A percentile compares a stretch with the other conserved stretches of the same genome.
These are phyloP conservation scores for Siderastrea radians DNA, from an alignment of 92 coral and sea anemone species.

Conservation along the genomic window DNA sequence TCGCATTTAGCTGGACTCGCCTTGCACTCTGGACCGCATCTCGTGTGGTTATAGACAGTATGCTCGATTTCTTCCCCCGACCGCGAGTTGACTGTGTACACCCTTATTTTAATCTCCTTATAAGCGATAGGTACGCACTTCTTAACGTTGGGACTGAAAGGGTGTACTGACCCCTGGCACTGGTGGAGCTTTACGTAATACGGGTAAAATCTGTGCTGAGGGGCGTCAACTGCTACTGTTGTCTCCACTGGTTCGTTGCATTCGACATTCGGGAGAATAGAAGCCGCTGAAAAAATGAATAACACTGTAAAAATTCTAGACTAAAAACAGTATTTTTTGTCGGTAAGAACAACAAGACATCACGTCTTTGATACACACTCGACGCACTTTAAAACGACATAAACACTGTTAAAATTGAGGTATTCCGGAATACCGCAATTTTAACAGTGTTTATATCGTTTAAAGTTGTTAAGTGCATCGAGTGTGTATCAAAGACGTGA, in stretches of 20 bases:
- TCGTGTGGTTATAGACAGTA: conserved; percentile 53
- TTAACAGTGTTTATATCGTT: no score
- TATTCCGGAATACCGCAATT: no score
- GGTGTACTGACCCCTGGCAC: conserved; percentile 75
- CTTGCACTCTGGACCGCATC: conserved; percentile 51
- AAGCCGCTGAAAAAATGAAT: conserved; percentile 9
- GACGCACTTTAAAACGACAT: no score
- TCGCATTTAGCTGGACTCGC: conserved; percentile 38
- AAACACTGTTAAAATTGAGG: no score
- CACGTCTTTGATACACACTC: no score
- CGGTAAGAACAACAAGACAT: no score
- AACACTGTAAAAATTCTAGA: no score
- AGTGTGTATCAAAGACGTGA: no score
- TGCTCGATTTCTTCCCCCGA: no score
- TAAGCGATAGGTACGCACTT: conserved; percentile 55
- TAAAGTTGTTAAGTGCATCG: no score
- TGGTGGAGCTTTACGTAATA: conserved; percentile 71
- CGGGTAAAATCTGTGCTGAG: conserved; percentile 64
- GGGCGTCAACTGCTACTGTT: conserved; percentile 68
- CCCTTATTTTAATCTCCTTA: not conserved
- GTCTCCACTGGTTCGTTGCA: conserved; percentile 57
- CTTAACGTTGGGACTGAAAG: conserved; percentile 46
- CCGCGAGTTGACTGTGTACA: not conserved
- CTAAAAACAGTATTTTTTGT: no score
- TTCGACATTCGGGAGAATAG: not conserved